Conservation (phyloP, 1,140 invertebrate genomes). For the Drosophila baimaii region DNA sequence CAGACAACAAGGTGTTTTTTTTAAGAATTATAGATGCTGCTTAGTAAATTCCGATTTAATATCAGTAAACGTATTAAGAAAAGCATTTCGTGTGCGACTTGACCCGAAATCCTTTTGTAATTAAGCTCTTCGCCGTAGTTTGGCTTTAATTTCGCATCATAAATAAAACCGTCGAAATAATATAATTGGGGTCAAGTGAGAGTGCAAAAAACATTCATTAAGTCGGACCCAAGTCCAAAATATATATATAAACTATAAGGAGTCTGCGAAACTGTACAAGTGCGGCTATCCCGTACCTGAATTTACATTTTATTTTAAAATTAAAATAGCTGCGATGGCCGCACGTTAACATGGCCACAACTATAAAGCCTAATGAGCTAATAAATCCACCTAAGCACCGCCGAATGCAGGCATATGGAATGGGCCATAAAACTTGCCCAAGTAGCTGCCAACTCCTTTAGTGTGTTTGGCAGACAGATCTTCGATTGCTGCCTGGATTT, state of each 20-base stretch:
- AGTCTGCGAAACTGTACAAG: slow-evolving; percentile 6
- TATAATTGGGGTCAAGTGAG: slow-evolving; percentile 16
- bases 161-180: slow-evolving; percentile 2
- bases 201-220: slow-evolving; percentile 2
- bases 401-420: slow-evolving; percentile 59
- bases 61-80: too few species aligned
- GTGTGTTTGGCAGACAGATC: slow-evolving; percentile 33
- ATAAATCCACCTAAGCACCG: slow-evolving; percentile 62
- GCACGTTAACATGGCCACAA: slow-evolving; percentile 68
- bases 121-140: not conserved
- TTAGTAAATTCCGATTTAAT: not conserved
- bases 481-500: slow-evolving; percentile 15
- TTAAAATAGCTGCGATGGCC: slow-evolving; percentile 8
- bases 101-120: not conserved
- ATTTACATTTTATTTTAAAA: slow-evolving; percentile 12
- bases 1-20: not conserved
- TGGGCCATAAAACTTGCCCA: slow-evolving; percentile 63
- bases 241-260: slow-evolving; percentile 2
- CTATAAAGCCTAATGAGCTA: slow-evolving; percentile 74
- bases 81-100: slow-evolving; percentile 5
- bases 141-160: slow-evolving; percentile 2
- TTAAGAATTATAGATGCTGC: too few species aligned
- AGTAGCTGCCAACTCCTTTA: slow-evolving; percentile 53
- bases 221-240: not conserved
- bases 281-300: not conserved